Conservation (phyloP, 30 jellyfish, hydroid and myxozoan species). For the Nemopilema nomurai region DNA sequence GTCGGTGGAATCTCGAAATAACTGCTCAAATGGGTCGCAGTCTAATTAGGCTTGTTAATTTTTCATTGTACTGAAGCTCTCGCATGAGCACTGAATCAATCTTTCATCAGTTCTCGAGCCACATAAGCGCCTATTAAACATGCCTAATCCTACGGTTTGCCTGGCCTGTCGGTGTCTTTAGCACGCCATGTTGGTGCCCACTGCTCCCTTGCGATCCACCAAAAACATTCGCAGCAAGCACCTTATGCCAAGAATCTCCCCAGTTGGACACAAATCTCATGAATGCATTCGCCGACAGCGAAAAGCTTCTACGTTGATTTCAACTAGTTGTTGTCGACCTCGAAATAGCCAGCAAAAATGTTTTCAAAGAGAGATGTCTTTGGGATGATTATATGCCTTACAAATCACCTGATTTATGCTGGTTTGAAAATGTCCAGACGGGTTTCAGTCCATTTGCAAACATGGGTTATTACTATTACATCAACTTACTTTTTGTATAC, state of each 20-base stretch:
- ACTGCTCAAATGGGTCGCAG: not conserved
- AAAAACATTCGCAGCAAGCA: not conserved
- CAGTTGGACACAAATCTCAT: not conserved
- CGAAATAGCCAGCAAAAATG: not conserved
- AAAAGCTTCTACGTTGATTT: not conserved
- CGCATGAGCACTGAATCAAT: not conserved
- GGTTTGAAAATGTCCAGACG: too few species aligned
- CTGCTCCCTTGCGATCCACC: not conserved
- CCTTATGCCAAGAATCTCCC: not conserved
- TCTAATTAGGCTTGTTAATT: not conserved
- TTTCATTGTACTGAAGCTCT: not conserved
- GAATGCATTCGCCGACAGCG: not conserved
- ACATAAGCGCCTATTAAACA: not conserved
- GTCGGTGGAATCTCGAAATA: not conserved
- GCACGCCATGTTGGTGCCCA: not conserved
- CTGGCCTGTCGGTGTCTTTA: not conserved
- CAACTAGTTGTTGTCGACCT: not conserved
- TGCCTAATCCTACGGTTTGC: not conserved
- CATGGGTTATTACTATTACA: too few species aligned
- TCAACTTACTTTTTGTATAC: too few species aligned
- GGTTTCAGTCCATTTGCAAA: too few species aligned
- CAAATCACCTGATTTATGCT: too few species aligned
- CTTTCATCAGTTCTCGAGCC: not conserved
- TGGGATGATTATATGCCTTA: too few species aligned
- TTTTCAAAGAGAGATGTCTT: too few species aligned